Base-by-base conservation (phyloP, 2,797 vertebrate genomes). In the Sebastes paucispinis region DNA sequence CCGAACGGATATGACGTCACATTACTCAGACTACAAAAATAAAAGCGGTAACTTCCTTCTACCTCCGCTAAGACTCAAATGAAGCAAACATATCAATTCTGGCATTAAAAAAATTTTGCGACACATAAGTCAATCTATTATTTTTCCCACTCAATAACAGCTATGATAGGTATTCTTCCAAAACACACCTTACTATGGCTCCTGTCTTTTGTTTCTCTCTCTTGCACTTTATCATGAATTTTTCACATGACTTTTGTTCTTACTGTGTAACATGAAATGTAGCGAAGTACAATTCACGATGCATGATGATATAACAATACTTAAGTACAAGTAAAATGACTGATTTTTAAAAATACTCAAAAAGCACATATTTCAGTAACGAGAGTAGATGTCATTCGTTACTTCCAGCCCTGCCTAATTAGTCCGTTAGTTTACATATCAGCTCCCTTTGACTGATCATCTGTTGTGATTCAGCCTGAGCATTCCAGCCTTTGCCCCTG, bases 401-500 rank as follows among this genome's bases (percentile, higher is more conserved):
- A 5, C 22, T 10, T 32, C 29, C 0, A 43, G 8, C 7, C 34
- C 22, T 24, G 4, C n/a, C 32, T 25, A 31, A 20, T 31, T 4
- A 29, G 29, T 31, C 57, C 14, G 3, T 34, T 64, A 62, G 29
- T 14, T 18, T 9, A 50, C 47, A 50, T 50, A 20, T 54, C 50
- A n/a, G 50, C 50, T 50, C 6, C 2, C 7, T 16, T 57, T 43
- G 50, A 10, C 11, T 25, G 59, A 73, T 59, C 47, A 18, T 52
- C 18, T n/a, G 27, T 55, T 29, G 3, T 7, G 34, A n/a, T 69
- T 34, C 27, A 47, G 58, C 6, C 22, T 58, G 3, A 67, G 34
- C 55, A 57, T 68, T 82, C 39, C 52, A 69, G 27, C 75, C 68
- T 72, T 75, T 71, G 75, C n/a, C 63, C 34, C 43, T 25, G 27